Base-by-base conservation (phyloP, 2,888 invertebrate species). In the Drosophila meridiana region DNA sequence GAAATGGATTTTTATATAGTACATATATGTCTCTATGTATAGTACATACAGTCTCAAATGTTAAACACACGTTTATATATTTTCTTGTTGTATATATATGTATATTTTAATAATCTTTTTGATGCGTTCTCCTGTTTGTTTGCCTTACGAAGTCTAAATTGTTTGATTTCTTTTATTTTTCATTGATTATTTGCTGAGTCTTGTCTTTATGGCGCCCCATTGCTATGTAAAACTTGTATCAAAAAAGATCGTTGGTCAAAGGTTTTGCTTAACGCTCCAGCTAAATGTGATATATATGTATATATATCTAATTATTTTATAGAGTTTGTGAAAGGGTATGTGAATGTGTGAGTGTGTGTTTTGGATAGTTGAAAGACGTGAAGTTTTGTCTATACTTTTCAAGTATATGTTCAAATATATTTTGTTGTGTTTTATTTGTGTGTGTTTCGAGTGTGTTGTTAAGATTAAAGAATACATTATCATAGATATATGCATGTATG, bases 381-480 rank as follows among this genome's bases (percentile, higher is more conserved):
- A 66, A 59, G 71, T 85, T 75, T 66, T 64, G 67, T 73, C 70
- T 72, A 90, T 90, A 87, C 86, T 87, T 87, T 87, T 89, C 64
- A 87, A 87, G 86, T 90, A 87, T 88, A 67, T 73, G n/a, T 43
- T 52, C 47, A 56, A 72, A 72, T 78, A 61, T 86, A 75, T 83
- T 70, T 75, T 87, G 61, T 74, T 45, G 67, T 82, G 73, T 89
- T 82, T 84, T 89, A 73, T 89, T 84, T 73, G 48, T 69, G 56
- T 69, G 40, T 70, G 59, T 67, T 69, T 69, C 68, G 62, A 65
- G 48, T 80, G 64, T 76, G 64, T 73, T 53, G 76, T 87, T 89
- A 81, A 78, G 86, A 70, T 85, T 87, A 89, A 58, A 72, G 75
- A 84, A 82, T 84, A 82, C 83, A 80, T 70, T 80, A 81, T 83